These are phyloP conservation scores for Cetoscarus ocellatus DNA, from an alignment of 2,797 vertebrate genomes.

Conservation along the genomic window DNA sequence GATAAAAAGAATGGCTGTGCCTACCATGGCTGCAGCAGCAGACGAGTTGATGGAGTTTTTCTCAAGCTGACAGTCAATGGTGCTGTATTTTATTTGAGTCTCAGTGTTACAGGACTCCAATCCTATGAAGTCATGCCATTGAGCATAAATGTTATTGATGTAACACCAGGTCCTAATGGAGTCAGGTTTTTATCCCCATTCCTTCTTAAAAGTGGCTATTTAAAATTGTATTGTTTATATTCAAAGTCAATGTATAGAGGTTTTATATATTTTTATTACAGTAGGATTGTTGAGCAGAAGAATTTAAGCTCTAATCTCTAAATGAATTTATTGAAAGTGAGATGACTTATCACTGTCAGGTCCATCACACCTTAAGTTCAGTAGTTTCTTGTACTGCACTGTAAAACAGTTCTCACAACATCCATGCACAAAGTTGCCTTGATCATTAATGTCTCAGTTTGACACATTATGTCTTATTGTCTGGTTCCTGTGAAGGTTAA, in stretches of 20 bases:
- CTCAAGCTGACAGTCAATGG: no score
- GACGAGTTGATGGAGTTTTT: no score
- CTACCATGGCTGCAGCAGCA: no score
- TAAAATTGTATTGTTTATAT: slow-evolving; percentile 3
- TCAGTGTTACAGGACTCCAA: no score
- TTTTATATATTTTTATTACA: slow-evolving; percentile 27
- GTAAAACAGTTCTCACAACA: background rate
- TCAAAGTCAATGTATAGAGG: background rate
- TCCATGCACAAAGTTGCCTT: slow-evolving; percentile 8
- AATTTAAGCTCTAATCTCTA: background rate
- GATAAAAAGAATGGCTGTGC: no score
- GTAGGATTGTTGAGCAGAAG: background rate
- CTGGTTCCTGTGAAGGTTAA: slow-evolving; percentile 1
- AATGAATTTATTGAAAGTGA: background rate
- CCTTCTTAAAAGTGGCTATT: background rate
- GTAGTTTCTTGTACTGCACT: background rate
- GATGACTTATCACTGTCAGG: background rate
- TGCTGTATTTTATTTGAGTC: no score
- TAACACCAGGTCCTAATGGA: no score
- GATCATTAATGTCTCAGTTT: background rate
- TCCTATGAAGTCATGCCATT: no score
- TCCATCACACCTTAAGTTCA: background rate
- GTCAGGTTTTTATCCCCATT: no score
- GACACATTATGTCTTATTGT: slow-evolving; percentile 10
- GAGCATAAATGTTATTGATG: no score